Evolutionary conservation across 2,113 vertebrate species (phyloP).

Genomic region (Phainopepla nitens): DNA sequence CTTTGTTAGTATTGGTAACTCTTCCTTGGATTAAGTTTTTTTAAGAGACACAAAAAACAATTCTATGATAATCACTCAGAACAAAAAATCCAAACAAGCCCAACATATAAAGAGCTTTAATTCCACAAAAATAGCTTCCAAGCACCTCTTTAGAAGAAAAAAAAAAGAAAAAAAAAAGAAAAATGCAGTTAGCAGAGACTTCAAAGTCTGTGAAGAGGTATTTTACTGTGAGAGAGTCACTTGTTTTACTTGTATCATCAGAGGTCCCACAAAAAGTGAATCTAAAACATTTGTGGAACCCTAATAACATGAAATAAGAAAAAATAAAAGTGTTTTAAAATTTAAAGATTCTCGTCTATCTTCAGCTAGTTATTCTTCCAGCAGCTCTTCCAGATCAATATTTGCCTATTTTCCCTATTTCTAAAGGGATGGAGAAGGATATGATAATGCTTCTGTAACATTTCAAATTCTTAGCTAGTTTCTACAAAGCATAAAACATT

Average conservation of each 20-base stretch:
- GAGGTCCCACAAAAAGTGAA: accelerated
- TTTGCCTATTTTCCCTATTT: not conserved
- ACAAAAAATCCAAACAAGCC: accelerated
- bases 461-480: not conserved
- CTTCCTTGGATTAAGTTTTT: not conserved
- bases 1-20: not conserved
- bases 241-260: not conserved
- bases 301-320: not conserved
- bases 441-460: not conserved
- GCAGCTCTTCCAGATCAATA: not conserved
- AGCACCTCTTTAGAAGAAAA: not conserved
- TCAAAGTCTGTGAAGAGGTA: not conserved
- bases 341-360: too few relatives aligned
- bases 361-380: not conserved
- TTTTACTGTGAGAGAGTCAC: not conserved
- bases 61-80: not conserved
- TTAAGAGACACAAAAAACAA: not conserved
- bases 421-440: not conserved
- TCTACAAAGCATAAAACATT: not conserved
- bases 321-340: not conserved
- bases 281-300: not conserved
- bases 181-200: not conserved
- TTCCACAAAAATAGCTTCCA: not conserved
- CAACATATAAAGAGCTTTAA: not conserved
- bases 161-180: not conserved